Conservation (phyloP, 2,888 invertebrate genomes). For the Acronicta leporina region DNA sequence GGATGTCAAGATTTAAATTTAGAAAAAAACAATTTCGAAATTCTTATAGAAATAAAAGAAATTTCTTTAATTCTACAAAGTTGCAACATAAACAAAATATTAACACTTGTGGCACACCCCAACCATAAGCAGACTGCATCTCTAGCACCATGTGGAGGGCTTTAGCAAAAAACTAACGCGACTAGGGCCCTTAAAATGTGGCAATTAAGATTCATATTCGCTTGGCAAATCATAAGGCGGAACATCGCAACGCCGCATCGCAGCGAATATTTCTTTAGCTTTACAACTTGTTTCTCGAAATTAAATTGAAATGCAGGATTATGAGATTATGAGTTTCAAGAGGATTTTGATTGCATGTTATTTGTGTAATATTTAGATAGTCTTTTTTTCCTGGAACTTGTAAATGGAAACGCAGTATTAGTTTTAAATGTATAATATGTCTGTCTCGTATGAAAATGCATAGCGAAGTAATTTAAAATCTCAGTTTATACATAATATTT, state of each 20-base stretch:
- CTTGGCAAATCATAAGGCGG: conserved; percentile 79
- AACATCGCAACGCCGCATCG: conserved; percentile 72
- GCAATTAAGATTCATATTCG: conserved; percentile 84
- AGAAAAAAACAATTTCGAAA: too few species aligned
- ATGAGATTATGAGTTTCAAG: conserved; percentile 73
- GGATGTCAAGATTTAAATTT: too few species aligned
- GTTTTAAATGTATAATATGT: too few species aligned
- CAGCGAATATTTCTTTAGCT: conserved; percentile 72
- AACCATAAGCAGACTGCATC: conserved; percentile 74
- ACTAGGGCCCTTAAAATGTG: conserved; percentile 81
- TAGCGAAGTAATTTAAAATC: too few species aligned
- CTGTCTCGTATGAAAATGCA: too few species aligned
- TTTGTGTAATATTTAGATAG: conserved; percentile 16
- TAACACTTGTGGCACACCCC: conserved; percentile 57
- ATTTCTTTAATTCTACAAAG: too few species aligned
- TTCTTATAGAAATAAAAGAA: too few species aligned
- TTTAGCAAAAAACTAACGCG: conserved; percentile 70
- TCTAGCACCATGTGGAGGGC: conserved; percentile 67
- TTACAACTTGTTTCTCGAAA: conserved; percentile 74
- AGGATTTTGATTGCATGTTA: conserved; percentile 51
- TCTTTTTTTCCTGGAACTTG: conserved; percentile 19
- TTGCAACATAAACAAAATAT: too few species aligned
- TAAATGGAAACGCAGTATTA: neutral
- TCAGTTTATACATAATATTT: too few species aligned
- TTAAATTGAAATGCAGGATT: conserved; percentile 78